phyloP scores from a whole-genome alignment of 2,888 invertebrate genomes.

The Drosophila subsilvestris region DNA sequence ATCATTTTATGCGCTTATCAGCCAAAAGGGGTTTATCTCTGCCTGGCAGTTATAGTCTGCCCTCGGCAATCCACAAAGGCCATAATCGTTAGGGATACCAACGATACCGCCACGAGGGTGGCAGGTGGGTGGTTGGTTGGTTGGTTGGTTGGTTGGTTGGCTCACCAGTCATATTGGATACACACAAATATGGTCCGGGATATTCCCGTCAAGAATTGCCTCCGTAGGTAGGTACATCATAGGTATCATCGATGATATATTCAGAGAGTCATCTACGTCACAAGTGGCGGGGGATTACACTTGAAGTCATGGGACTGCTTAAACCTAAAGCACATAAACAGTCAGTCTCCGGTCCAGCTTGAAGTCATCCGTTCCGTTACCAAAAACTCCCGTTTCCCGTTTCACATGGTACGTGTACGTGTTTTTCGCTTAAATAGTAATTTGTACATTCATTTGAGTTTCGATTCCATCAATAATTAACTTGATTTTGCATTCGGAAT shows the following conservation, averaged over 20 bases:
- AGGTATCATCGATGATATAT: no score
- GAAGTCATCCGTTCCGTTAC: neutral
- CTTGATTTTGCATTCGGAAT: neutral
- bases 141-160: no score
- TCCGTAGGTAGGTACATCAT: no score
- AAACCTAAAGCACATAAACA: constrained; percentile 4
- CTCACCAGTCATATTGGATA: no score
- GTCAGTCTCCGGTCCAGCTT: neutral
- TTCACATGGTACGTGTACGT: neutral
- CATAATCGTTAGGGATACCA: constrained; percentile 32
- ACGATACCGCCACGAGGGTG: constrained; percentile 15
- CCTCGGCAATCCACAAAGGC: constrained; percentile 17
- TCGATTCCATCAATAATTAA: neutral
- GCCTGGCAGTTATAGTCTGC: constrained; percentile 32
- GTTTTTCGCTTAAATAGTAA: neutral
- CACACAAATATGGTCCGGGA: no score
- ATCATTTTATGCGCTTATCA: constrained; percentile 52
- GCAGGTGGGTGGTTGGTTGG: neutral
- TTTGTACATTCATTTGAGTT: neutral
- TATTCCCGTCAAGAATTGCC: neutral
- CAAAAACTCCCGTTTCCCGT: neutral
- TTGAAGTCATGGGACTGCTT: constrained; percentile 20
- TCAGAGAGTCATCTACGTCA: neutral
- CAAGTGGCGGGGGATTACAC: constrained; percentile 22
- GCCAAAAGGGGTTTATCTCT: constrained; percentile 40